Conservation (phyloP, 2,113 vertebrate species). For the Colinus virginianus region DNA sequence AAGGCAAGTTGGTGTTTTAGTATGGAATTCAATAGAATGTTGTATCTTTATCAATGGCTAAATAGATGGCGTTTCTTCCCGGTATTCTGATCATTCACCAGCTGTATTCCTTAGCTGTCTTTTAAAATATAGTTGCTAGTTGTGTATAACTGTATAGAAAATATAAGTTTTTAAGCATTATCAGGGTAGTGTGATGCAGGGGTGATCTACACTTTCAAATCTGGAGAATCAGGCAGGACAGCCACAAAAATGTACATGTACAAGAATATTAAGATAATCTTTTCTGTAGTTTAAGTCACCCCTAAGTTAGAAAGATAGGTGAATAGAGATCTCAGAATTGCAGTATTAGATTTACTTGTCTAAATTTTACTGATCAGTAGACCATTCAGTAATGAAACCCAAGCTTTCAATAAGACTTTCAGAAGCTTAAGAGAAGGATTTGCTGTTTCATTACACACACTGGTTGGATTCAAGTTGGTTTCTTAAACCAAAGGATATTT, state of each 20-base stretch:
- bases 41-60: neutral
- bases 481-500: neutral
- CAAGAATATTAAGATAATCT: neutral
- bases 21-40: neutral
- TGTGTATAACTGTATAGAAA: neutral
- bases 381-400: neutral
- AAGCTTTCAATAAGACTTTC: neutral
- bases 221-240: neutral
- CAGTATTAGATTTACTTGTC: neutral
- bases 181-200: neutral
- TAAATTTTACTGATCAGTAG: neutral
- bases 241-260: neutral
- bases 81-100: neutral
- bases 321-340: neutral
- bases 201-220: neutral
- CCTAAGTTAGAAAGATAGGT: neutral
- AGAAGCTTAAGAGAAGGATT: neutral
- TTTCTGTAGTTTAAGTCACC: neutral
- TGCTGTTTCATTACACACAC: neutral
- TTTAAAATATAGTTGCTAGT: neutral
- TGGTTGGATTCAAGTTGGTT: neutral
- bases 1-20: neutral
- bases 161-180: neutral
- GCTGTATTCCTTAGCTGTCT: neutral
- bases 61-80: rapidly evolving